Base-by-base conservation (phyloP, 2,797 vertebrate species). In the Buceros bicornis region DNA sequence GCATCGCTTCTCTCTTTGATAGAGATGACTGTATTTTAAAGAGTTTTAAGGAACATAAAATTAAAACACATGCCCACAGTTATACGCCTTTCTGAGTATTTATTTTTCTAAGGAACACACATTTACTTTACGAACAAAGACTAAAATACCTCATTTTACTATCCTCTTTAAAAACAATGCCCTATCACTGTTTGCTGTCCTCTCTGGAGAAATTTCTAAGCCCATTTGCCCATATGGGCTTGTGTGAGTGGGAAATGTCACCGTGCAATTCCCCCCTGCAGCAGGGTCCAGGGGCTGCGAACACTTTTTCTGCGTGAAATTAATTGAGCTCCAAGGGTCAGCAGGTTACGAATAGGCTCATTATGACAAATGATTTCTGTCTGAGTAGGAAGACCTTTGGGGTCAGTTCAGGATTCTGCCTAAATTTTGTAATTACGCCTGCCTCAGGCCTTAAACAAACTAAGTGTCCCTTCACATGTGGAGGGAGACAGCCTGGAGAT, bases 281-380 rank as follows among this genome's bases (percentile, higher is more conserved):
- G 76, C 77, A 87, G 74, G 87, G 91, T 91, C 96, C 93, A 95
- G 85, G 89, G 93, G 90, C 93, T 93, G 89, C 33, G 61, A 94
- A 80, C 47, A 78, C 56, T 95, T 97, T 96, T 97, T 95, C 97
- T 94, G 87, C 31, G n/a, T 95, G 96, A 98, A 98, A 97, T 97
- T 97, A 98, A 97, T 97, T 98, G 96, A 97, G 95, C 94, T 97
- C 89, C 62, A 18, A 85, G 87, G 97, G 97, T 98, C 96, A 97
- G 74, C 45, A 93, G 93, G 92, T 97, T 95, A 96, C 25, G 21
- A 92, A 90, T 90, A 86, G 97, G 92, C 96, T 98, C 96, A 94
- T 97, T 98, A 98, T 95, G 96, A 97, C 95, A 98, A 98, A 97
- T 96, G 91, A 97, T 97, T 97, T 97, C 95, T 97, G 94, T 97